These are phyloP conservation scores for Troides aeacus DNA, from an alignment of 2,888 invertebrate genomes.

Conservation along the genomic window DNA sequence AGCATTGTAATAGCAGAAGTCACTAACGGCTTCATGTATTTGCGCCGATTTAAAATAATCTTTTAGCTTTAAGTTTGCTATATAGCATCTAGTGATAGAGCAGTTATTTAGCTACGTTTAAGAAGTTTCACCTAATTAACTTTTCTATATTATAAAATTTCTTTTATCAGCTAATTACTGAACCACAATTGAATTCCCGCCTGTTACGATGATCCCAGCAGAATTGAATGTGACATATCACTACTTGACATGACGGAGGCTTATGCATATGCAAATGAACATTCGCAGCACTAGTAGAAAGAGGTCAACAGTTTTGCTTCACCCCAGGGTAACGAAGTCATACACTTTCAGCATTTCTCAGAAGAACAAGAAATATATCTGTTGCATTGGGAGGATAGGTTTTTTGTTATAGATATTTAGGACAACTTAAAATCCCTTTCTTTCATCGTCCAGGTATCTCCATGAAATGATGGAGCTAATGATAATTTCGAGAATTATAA, in stretches of 20 bases:
- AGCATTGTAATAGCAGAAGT: no score
- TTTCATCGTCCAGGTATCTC: no score
- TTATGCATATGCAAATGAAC: constrained; percentile 28
- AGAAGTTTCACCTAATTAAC: no score
- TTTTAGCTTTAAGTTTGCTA: no score
- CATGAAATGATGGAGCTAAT: background rate
- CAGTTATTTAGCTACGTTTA: no score
- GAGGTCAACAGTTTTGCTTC: constrained; percentile 24
- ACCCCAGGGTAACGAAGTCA: constrained; percentile 19
- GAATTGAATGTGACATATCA: constrained; percentile 9
- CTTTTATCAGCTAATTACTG: background rate
- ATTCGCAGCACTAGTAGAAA: constrained; percentile 16
- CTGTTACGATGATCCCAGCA: background rate
- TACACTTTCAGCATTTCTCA: background rate
- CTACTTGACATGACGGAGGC: constrained; percentile 18
- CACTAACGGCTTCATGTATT: no score
- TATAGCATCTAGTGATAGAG: no score
- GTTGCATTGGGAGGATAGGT: background rate
- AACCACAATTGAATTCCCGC: background rate
- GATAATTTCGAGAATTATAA: background rate
- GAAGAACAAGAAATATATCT: background rate
- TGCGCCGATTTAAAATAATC: no score
- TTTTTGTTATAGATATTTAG: background rate
- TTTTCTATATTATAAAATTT: no score
- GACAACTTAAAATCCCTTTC: background rate